Base-by-base conservation (phyloP, 2,888 invertebrate species). In the Lasiommata megera region DNA sequence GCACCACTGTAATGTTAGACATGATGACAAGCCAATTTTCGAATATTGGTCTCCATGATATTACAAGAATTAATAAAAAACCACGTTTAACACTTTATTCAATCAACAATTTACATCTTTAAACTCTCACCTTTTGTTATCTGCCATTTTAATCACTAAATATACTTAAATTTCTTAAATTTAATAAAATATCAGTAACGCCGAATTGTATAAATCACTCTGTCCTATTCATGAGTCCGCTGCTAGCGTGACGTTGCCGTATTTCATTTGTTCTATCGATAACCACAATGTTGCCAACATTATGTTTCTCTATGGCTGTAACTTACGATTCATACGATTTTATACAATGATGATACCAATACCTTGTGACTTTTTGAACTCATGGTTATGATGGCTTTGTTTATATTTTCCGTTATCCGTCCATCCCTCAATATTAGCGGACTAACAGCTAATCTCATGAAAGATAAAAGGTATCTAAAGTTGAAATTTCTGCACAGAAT, bases 1-100 rank as follows among this genome's bases (percentile, higher is more conserved):
- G 43, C 17, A 41, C 41, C 17, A 41, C 41, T 58, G 54, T 59
- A 67, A 62, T 65, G 72, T 78, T 77, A 74, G 89, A 88, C 89
- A 91, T 87, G 91, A 91, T 91, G 91, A 91, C 91, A 90, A 91
- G 91, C 91, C 86, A 91, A 87, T 79, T 80, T 88, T 86, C 72
- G 76, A 82, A 73, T 70, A 74, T 77, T 69, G 74, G 67, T 79
- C 56, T 61, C 52, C 59, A 47, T 58, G 53, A 62, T 60, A 58
- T 55, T 64, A 37, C 38, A 41, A 66, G 57, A 60, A 63, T 50
- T 34, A n/a, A 7, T 28, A 37, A 53, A 16, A 58, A 60, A 18
- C 18, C 11, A 34, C 34, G 11, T 34, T 11, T 34, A 51, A 48
- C 56, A 61, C 46, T 51, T 48, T 31, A 31, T 31, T 37, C 54